Conservation (phyloP, 1,140 invertebrate genomes). For the Tetramorium parvispinum region DNA sequence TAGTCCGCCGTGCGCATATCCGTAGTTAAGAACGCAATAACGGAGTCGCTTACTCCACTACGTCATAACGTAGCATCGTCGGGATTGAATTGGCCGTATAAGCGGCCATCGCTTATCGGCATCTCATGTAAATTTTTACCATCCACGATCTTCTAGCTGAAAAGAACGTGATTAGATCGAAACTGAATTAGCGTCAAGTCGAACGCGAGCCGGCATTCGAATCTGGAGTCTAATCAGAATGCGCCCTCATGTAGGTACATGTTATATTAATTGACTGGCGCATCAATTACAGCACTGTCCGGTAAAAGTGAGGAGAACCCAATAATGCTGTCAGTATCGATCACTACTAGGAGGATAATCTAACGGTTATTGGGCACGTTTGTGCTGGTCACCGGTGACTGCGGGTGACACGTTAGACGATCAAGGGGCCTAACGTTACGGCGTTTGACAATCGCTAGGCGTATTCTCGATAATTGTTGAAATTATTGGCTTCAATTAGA, state of each 20-base stretch:
- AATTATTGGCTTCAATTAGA: background rate
- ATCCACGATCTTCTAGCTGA: background rate
- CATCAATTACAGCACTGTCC: slow-evolving; percentile 5
- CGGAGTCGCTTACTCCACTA: background rate
- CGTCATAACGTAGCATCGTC: slow-evolving; percentile 41
- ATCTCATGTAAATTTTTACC: background rate
- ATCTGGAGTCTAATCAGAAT: background rate
- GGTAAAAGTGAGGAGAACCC: slow-evolving; percentile 16
- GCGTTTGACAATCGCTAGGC: background rate
- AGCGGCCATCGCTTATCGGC: background rate
- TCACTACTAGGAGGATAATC: slow-evolving; percentile 1
- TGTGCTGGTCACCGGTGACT: background rate
- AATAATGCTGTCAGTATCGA: slow-evolving; percentile 5
- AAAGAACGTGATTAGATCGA: background rate
- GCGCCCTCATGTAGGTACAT: background rate
- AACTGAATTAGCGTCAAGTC: background rate
- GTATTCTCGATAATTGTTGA: background rate
- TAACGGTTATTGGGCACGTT: slow-evolving; percentile 12
- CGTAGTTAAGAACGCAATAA: slow-evolving; percentile 66
- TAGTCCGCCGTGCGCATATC: slow-evolving; percentile 42
- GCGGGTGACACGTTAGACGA: slow-evolving; percentile 3
- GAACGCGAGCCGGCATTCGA: background rate
- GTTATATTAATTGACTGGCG: slow-evolving; percentile 1
- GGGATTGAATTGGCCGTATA: background rate
- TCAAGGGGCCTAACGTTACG: background rate